Conservation (phyloP, 2,888 invertebrate species). For the Hyalella azteca region DNA sequence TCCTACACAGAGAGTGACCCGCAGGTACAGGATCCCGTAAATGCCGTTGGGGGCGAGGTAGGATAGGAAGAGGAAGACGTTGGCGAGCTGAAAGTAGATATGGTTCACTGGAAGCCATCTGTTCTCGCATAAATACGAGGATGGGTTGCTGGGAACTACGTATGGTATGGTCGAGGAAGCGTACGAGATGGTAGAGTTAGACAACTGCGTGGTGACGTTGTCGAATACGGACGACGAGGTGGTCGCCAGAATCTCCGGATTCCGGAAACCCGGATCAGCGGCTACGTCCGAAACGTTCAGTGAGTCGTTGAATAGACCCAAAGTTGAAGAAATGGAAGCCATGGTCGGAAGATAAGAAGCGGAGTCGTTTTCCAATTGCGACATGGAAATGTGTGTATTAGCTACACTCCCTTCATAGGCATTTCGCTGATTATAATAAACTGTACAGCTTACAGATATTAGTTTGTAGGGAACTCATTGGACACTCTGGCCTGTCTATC, state of each 20-base stretch:
- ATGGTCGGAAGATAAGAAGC: not conserved
- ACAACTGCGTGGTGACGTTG: not conserved
- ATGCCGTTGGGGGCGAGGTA: slow-evolving; percentile 81
- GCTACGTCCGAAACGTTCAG: not conserved
- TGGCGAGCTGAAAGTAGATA: slow-evolving; percentile 84
- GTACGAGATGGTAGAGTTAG: not conserved
- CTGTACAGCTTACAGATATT: too few relatives aligned
- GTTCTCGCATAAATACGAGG: not conserved
- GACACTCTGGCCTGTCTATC: too few relatives aligned
- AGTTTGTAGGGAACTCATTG: too few relatives aligned
- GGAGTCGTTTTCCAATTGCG: not conserved
- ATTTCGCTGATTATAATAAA: too few relatives aligned
- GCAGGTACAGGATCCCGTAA: slow-evolving; percentile 77
- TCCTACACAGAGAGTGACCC: slow-evolving; percentile 77
- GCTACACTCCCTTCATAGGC: not conserved
- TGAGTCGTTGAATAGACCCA: not conserved
- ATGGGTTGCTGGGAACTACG: not conserved
- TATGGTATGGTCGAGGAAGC: too few relatives aligned
- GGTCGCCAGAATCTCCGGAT: not conserved
- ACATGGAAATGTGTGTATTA: not conserved
- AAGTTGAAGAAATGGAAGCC: not conserved
- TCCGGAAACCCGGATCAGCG: not conserved
- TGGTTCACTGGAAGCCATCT: slow-evolving; percentile 76
- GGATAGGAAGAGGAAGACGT: slow-evolving; percentile 80
- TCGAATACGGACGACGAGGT: not conserved